A percentile compares a stretch with the other conserved stretches of the same genome.
Evolutionary conservation across 2,888 invertebrate species (phyloP).

Genomic region (Aradus depressus): DNA sequence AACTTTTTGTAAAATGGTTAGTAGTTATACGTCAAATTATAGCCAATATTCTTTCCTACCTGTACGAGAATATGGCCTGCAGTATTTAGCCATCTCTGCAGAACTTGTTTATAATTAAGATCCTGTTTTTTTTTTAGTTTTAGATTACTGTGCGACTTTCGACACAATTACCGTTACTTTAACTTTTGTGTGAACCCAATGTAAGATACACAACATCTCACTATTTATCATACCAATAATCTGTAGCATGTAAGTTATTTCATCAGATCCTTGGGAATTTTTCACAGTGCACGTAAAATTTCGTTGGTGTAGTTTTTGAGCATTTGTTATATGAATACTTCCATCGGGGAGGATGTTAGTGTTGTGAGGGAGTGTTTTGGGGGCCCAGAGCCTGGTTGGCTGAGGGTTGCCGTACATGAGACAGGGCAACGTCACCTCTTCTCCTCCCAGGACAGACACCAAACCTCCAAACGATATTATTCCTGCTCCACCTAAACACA

Average conservation of each 20-base stretch:
- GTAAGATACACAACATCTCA: no score
- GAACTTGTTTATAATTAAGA: no score
- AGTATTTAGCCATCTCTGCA: no score
- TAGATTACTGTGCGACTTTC: no score
- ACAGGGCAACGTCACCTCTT: constrained; percentile 44
- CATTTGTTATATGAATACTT: constrained; percentile 29
- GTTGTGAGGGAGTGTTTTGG: constrained; percentile 26
- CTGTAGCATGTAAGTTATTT: constrained; percentile 34
- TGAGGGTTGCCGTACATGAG: constrained; percentile 44
- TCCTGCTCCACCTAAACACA: constrained; percentile 37
- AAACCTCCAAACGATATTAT: constrained; percentile 47
- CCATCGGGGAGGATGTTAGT: constrained; percentile 27
- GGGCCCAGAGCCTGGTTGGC: constrained; percentile 32
- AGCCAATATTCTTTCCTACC: no score
- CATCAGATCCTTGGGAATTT: constrained; percentile 35
- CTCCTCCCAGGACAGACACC: constrained; percentile 44
- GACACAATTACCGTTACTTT: no score
- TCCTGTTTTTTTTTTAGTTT: no score
- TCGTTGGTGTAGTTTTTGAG: constrained; percentile 34
- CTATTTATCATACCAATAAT: constrained; percentile 35
- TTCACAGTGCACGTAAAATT: constrained; percentile 36
- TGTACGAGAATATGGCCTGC: no score
- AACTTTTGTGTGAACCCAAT: no score
- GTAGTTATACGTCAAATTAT: no score
- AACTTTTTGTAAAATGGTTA: no score